Conservation (phyloP, 2,888 invertebrate genomes). For the Sphinx pinastri region DNA sequence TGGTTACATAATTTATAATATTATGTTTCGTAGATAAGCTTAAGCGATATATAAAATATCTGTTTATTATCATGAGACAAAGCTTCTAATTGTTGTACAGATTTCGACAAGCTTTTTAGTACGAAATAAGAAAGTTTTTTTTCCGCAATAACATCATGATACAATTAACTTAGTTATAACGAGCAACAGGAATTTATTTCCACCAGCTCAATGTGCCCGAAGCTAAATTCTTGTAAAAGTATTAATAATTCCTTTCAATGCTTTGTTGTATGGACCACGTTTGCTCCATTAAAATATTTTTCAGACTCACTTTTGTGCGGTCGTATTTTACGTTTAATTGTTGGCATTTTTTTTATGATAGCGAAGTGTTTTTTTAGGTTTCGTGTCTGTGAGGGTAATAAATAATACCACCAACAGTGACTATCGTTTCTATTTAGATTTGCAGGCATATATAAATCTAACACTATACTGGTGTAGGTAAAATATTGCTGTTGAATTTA, state of each 20-base stretch:
- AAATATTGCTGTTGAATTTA: background rate
- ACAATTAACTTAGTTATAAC: slow-evolving; percentile 38
- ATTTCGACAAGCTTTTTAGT: background rate
- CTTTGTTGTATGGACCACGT: slow-evolving; percentile 33
- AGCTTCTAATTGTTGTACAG: slow-evolving; percentile 17
- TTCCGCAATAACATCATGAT: slow-evolving; percentile 35
- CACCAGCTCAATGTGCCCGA: slow-evolving; percentile 27
- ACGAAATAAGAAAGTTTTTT: slow-evolving; percentile 29
- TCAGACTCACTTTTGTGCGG: slow-evolving; percentile 34
- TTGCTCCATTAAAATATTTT: slow-evolving; percentile 28
- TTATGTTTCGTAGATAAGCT: slow-evolving; percentile 22
- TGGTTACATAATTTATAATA: slow-evolving; percentile 13
- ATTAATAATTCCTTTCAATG: slow-evolving; percentile 37
- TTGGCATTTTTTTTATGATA: slow-evolving; percentile 34
- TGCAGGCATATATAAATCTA: slow-evolving; percentile 1
- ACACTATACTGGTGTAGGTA: background rate
- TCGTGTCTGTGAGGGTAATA: background rate
- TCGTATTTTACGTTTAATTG: slow-evolving; percentile 40
- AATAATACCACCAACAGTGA: slow-evolving; percentile 11
- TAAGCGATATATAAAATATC: slow-evolving; percentile 39
- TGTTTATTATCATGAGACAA: slow-evolving; percentile 25
- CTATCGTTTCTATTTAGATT: background rate
- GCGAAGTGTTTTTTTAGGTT: slow-evolving; percentile 17
- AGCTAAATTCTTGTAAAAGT: slow-evolving; percentile 34
- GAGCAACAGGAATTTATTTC: slow-evolving; percentile 29